These are phyloP conservation scores for Meloidogyne chitwoodi DNA, from an alignment of 1,140 invertebrate species.

Conservation along the genomic window DNA sequence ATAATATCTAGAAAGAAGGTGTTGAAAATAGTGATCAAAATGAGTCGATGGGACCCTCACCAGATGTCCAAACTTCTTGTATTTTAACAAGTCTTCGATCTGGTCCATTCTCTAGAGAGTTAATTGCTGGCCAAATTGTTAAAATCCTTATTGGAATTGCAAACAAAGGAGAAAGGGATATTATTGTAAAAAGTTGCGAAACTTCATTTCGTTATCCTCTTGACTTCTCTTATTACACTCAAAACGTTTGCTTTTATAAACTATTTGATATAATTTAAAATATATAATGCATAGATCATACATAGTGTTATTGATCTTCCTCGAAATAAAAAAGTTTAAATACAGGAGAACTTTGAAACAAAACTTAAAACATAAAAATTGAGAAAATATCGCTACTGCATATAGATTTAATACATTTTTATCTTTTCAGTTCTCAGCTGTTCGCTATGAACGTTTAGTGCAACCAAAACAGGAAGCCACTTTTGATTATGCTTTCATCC, in stretches of 20 bases:
- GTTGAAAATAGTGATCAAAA: not conserved
- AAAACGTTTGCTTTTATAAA: constrained; percentile 69
- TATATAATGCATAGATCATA: too few species aligned
- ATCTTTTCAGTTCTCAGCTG: constrained; percentile 73
- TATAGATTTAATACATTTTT: not conserved
- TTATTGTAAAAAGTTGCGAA: constrained; percentile 84
- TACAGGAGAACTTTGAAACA: too few species aligned
- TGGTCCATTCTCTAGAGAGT: constrained; percentile 62
- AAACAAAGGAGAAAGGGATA: constrained; percentile 84
- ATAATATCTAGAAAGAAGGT: not conserved
- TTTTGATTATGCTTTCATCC: constrained; percentile 86
- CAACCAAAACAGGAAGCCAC: constrained; percentile 87
- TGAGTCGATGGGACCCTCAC: constrained; percentile 53
- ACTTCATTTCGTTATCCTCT: constrained; percentile 96
- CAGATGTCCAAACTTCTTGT: constrained; percentile 83
- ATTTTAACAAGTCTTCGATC: constrained; percentile 73
- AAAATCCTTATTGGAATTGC: constrained; percentile 92
- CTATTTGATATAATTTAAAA: too few species aligned
- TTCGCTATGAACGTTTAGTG: constrained; percentile 81
- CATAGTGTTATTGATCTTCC: too few species aligned
- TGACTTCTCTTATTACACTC: constrained; percentile 95
- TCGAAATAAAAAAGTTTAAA: too few species aligned
- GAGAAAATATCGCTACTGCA: too few species aligned
- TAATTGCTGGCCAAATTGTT: constrained; percentile 83
- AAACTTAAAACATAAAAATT: too few species aligned